A percentile compares a stretch with the other conserved stretches of the same genome.
Evolutionary conservation across 2,888 invertebrate genomes (phyloP).

Genomic region (Diarsia rubi): DNA sequence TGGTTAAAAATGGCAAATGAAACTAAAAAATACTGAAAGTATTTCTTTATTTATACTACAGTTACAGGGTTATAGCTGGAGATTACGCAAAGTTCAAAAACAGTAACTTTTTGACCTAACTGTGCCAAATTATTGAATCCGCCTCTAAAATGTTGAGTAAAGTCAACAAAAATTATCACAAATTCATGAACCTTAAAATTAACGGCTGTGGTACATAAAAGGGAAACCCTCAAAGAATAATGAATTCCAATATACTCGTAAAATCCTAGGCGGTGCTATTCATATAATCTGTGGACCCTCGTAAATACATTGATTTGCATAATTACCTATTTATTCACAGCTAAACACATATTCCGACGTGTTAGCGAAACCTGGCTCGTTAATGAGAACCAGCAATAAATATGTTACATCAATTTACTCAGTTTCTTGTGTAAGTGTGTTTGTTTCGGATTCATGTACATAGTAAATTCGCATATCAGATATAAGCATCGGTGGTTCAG

Average conservation of each 20-base stretch:
- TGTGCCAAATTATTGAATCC: neutral
- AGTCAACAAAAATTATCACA: conserved; percentile 23
- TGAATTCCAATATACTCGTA: conserved; percentile 52
- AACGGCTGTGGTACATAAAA: conserved; percentile 35
- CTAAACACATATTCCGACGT: conserved; percentile 60
- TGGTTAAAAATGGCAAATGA: too few relatives aligned
- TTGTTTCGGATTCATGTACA: neutral
- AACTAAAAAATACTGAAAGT: too few relatives aligned
- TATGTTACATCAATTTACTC: conserved; percentile 35
- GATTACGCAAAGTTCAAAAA: neutral
- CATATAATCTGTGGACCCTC: conserved; percentile 48
- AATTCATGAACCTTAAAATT: conserved; percentile 33
- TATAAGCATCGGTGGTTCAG: conserved; percentile 88
- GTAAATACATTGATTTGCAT: conserved; percentile 60
- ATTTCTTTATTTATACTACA: neutral
- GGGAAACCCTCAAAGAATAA: conserved; percentile 39
- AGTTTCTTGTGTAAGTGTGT: conserved; percentile 21
- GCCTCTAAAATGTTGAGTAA: neutral
- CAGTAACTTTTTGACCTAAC: neutral
- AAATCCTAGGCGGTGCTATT: conserved; percentile 52
- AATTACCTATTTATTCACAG: conserved; percentile 59
- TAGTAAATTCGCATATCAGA: accelerated
- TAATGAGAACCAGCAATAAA: conserved; percentile 49
- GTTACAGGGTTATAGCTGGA: neutral
- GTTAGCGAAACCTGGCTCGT: conserved; percentile 35